Evolutionary conservation across 2,113 vertebrate species (phyloP).

Genomic region (Sprattus sprattus): DNA sequence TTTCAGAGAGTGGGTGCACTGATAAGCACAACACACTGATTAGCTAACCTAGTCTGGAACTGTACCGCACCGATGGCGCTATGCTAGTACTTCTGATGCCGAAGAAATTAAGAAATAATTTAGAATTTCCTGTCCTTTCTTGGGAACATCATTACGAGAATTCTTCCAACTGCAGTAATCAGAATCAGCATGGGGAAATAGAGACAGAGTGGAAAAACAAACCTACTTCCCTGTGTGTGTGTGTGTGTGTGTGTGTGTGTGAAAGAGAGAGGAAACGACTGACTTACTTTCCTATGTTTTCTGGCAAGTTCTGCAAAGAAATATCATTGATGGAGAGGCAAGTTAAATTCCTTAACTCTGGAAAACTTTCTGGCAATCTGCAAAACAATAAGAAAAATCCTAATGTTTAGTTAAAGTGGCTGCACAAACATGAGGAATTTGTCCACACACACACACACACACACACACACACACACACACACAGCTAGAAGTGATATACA

Average conservation of each 20-base stretch:
- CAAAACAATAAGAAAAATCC: slow-evolving; percentile 34
- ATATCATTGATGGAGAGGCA: slow-evolving; percentile 99
- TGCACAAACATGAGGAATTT: background rate
- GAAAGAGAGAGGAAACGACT: background rate
- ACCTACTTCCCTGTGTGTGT: slow-evolving; percentile 87
- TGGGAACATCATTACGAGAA: background rate
- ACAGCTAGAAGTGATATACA: background rate
- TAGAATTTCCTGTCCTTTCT: background rate
- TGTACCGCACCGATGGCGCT: background rate
- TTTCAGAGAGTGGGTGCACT: background rate
- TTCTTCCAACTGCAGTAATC: slow-evolving; percentile 43
- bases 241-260: background rate
- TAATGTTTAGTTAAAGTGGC: background rate
- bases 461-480: background rate
- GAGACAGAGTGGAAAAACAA: background rate
- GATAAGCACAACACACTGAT: background rate
- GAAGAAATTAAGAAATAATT: background rate
- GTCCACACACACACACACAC: background rate
- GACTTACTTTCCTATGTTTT: slow-evolving; percentile 98
- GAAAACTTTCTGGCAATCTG: slow-evolving; percentile 95
- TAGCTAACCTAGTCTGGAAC: background rate
- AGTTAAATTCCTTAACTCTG: slow-evolving; percentile 88
- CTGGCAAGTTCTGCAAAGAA: slow-evolving; percentile 92
- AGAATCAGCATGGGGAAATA: background rate
- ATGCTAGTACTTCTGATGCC: background rate